Evolutionary conservation across 2,113 vertebrate species (phyloP).

Genomic region (Oreotrochilus melanogaster): DNA sequence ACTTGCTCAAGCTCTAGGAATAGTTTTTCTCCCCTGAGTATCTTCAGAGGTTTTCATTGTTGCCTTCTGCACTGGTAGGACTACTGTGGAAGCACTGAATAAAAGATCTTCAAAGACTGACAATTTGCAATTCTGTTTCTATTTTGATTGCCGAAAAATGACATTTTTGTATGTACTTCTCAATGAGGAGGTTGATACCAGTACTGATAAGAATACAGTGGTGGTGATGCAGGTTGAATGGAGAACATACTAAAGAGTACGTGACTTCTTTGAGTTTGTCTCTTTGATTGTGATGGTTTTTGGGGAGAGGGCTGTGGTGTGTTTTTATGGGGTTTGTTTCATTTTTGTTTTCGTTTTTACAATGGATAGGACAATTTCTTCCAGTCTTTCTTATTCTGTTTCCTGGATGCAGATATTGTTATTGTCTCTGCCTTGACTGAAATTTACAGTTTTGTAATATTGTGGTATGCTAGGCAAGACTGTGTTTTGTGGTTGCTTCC

Average conservation of each 20-base stretch:
- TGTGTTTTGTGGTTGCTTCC: neutral
- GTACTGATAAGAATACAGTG: neutral
- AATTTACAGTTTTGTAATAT: neutral
- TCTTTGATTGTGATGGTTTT: neutral
- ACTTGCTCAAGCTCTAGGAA: neutral
- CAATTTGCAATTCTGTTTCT: neutral
- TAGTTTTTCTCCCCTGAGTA: neutral
- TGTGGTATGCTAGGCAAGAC: neutral
- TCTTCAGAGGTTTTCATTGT: neutral
- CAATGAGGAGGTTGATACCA: neutral
- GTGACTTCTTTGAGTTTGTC: neutral
- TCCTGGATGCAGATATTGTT: neutral
- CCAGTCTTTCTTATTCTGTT: neutral
- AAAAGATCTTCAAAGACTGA: neutral
- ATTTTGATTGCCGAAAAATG: neutral
- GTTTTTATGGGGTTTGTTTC: neutral
- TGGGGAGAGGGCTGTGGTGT: too few species aligned
- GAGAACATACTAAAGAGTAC: accelerated
- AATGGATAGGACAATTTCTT: neutral
- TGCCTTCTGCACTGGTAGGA: neutral
- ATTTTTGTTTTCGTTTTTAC: neutral
- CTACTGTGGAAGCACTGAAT: neutral
- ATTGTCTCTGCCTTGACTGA: neutral
- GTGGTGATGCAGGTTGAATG: neutral
- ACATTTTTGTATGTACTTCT: neutral